Conservation (phyloP, 2,888 invertebrate genomes). For the Isoperla grammatica region DNA sequence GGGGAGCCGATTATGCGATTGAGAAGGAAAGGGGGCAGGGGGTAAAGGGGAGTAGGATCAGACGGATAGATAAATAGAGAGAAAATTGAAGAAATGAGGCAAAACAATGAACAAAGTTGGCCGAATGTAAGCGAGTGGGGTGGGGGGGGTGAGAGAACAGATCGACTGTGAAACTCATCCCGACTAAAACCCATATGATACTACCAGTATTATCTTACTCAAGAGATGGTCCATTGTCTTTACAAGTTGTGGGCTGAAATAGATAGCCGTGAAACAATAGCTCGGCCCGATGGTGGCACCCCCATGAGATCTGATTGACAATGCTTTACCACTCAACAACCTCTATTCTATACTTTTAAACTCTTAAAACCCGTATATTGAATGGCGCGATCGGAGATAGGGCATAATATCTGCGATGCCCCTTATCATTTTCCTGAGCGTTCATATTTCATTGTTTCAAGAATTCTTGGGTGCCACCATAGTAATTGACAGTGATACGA, state of each 20-base stretch:
- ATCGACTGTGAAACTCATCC: conserved; percentile 9
- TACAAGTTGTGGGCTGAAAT: neutral
- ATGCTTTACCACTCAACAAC: too few relatives aligned
- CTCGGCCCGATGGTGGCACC: conserved; percentile 11
- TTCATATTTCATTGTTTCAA: too few relatives aligned
- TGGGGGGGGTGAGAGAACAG: conserved; percentile 8
- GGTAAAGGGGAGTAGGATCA: conserved; percentile 13
- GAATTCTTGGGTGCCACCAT: neutral
- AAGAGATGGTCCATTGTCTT: neutral
- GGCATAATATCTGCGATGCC: too few relatives aligned
- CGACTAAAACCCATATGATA: neutral
- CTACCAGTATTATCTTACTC: neutral
- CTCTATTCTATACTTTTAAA: too few relatives aligned
- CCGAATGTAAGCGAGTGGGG: conserved; percentile 8
- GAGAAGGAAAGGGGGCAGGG: neutral
- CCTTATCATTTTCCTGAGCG: too few relatives aligned
- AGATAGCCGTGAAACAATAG: conserved; percentile 3
- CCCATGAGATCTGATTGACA: neutral
- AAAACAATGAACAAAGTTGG: conserved; percentile 28
- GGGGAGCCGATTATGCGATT: conserved; percentile 17
- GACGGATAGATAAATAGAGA: conserved; percentile 30
- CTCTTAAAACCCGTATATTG: too few relatives aligned
- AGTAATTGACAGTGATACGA: conserved; percentile 13
- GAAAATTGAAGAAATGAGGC: conserved; percentile 32
- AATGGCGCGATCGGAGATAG: too few relatives aligned